These are phyloP conservation scores for Chromis chromis DNA, from an alignment of 2,797 vertebrate species.

Conservation along the genomic window DNA sequence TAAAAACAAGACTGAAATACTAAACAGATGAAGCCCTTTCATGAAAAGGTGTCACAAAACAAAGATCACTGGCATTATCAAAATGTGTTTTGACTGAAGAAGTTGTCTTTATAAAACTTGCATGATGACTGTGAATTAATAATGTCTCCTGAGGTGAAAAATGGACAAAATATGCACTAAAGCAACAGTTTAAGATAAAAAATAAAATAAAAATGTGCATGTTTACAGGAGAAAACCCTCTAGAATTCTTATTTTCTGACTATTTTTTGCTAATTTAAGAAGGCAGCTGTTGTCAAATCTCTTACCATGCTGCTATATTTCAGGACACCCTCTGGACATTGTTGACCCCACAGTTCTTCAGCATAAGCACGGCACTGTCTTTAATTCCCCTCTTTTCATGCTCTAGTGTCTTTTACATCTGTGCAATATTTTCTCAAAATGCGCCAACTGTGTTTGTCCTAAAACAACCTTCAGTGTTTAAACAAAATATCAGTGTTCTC, in stretches of 20 bases:
- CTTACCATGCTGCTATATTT: conserved; percentile 28
- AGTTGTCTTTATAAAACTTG: conserved; percentile 13
- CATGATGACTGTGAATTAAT: conserved; percentile 14
- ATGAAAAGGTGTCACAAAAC: conserved; percentile 2
- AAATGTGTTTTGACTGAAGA: conserved; percentile 21
- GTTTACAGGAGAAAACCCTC: conserved; percentile 24
- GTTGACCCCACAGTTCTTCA: conserved; percentile 47
- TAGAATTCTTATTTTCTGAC: conserved; percentile 30
- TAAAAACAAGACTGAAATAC: not conserved
- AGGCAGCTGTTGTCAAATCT: conserved; percentile 38
- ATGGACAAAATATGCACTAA: conserved; percentile 16
- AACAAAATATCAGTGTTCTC: not conserved
- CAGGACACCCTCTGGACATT: conserved; percentile 49
- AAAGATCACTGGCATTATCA: conserved; percentile 1
- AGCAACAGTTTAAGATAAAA: conserved; percentile 29
- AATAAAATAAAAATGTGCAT: not conserved
- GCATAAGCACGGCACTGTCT: conserved; percentile 30
- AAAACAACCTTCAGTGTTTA: not conserved
- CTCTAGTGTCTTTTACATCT: not conserved
- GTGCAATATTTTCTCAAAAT: not conserved
- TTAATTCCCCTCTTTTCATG: conserved; percentile 24
- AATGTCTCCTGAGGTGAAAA: conserved; percentile 28
- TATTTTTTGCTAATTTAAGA: conserved; percentile 48
- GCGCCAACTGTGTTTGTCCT: not conserved
- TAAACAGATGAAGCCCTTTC: not conserved